Conservation (phyloP, 2,888 invertebrate species). For the Nysson spinosus region DNA sequence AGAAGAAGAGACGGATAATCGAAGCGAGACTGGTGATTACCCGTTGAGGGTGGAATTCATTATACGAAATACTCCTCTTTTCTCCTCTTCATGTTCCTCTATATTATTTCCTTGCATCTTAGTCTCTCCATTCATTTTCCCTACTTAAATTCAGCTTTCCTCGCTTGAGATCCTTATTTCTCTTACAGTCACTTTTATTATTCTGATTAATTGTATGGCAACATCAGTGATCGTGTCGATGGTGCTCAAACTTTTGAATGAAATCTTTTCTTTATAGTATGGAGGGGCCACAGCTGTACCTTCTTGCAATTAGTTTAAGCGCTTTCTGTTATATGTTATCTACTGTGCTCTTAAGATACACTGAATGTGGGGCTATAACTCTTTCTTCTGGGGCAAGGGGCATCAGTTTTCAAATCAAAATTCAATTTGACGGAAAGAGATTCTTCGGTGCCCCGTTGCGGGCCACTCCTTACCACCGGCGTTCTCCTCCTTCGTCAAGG, state of each 20-base stretch:
- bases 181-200: not conserved
- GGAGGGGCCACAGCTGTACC: too few species aligned
- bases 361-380: too few species aligned
- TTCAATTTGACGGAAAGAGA: constrained; percentile 38
- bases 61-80: constrained; percentile 58
- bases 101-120: not conserved
- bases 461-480: constrained; percentile 4
- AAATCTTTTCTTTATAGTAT: too few species aligned
- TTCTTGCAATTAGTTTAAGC: too few species aligned
- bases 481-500: not conserved
- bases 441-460: constrained; percentile 1
- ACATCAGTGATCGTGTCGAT: too few species aligned
- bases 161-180: constrained; percentile 5
- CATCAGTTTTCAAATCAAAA: too few species aligned
- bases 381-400: too few species aligned
- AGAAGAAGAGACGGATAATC: constrained; percentile 50
- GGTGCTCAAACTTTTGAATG: too few species aligned
- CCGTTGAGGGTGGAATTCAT: constrained; percentile 74
- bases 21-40: constrained; percentile 69
- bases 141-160: constrained; percentile 18
- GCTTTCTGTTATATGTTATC: too few species aligned
- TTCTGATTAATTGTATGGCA: too few species aligned
- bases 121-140: constrained; percentile 19
- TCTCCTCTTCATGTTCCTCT: constrained; percentile 5
- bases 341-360: too few species aligned